Conservation (phyloP, 2,797 vertebrate species). For the Oryzias sinensis region DNA sequence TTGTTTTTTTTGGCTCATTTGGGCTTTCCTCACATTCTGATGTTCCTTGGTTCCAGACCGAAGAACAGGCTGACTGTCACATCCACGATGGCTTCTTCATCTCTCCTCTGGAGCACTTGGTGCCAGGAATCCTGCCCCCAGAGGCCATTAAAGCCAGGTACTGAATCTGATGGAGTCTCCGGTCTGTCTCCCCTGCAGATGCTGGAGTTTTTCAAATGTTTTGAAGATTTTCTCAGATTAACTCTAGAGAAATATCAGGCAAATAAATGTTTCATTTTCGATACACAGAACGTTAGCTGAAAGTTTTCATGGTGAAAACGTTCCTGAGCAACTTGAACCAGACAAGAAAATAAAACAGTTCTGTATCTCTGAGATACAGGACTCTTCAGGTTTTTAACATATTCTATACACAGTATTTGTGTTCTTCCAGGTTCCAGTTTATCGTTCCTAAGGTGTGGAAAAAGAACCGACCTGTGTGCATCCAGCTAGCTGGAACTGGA, state of each 20-base stretch:
- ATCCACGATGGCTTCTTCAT: slow-evolving; percentile 92
- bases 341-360: too few species aligned
- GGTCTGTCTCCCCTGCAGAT: too few species aligned
- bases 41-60: slow-evolving; percentile 74
- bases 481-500: slow-evolving; percentile 96
- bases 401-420: slow-evolving; percentile 6
- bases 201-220: too few species aligned
- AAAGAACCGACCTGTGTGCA: slow-evolving; percentile 89
- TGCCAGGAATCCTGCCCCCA: slow-evolving; percentile 88
- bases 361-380: too few species aligned
- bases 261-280: too few species aligned
- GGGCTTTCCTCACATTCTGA: neutral
- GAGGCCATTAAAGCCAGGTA: slow-evolving; percentile 94
- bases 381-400: too few species aligned
- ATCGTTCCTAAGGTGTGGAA: slow-evolving; percentile 92
- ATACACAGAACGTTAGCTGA: too few species aligned
- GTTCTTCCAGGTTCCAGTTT: slow-evolving; percentile 88
- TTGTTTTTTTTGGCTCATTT: neutral
- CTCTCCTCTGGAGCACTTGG: slow-evolving; percentile 90
- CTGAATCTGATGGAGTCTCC: neutral
- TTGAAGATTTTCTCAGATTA: too few species aligned
- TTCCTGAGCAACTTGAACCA: too few species aligned
- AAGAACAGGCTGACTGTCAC: slow-evolving; percentile 89
- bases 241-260: too few species aligned
- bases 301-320: too few species aligned